These are phyloP conservation scores for Frankliniella fusca DNA, from an alignment of 2,888 invertebrate genomes.

Conservation along the genomic window DNA sequence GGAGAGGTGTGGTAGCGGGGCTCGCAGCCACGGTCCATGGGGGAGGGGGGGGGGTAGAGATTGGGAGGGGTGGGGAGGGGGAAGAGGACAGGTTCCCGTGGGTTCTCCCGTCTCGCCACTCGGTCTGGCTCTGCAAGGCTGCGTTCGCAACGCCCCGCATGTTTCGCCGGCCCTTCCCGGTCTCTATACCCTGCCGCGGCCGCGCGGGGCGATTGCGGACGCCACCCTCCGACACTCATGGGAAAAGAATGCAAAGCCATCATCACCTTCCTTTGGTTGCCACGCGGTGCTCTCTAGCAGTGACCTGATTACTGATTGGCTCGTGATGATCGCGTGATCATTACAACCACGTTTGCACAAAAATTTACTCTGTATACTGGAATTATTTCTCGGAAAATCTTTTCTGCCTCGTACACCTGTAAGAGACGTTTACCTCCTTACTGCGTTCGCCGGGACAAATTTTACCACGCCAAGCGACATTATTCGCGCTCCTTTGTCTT, in stretches of 20 bases:
- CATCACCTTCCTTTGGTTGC: too few species aligned
- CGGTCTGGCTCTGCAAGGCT: neutral
- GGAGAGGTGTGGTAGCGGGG: neutral
- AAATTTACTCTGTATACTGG: too few species aligned
- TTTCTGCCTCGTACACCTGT: too few species aligned
- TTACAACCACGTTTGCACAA: too few species aligned
- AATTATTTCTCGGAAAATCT: too few species aligned
- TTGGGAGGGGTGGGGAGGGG: neutral
- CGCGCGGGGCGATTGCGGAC: neutral
- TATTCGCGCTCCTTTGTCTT: too few species aligned
- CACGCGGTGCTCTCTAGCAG: too few species aligned
- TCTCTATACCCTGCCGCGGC: neutral
- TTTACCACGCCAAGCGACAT: too few species aligned
- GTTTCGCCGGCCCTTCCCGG: neutral
- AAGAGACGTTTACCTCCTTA: too few species aligned
- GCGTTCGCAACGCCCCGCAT: neutral
- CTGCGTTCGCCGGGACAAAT: too few species aligned
- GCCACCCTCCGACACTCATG: neutral
- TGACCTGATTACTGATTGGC: too few species aligned
- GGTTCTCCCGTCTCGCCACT: constrained; percentile 9
- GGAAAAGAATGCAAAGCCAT: constrained; percentile 16
- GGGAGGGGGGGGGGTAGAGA: neutral
- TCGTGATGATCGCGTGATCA: too few species aligned
- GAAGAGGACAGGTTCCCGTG: neutral
- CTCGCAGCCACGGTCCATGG: neutral